Conservation (phyloP, 1,140 invertebrate species). For the Brachystomella parvula region DNA sequence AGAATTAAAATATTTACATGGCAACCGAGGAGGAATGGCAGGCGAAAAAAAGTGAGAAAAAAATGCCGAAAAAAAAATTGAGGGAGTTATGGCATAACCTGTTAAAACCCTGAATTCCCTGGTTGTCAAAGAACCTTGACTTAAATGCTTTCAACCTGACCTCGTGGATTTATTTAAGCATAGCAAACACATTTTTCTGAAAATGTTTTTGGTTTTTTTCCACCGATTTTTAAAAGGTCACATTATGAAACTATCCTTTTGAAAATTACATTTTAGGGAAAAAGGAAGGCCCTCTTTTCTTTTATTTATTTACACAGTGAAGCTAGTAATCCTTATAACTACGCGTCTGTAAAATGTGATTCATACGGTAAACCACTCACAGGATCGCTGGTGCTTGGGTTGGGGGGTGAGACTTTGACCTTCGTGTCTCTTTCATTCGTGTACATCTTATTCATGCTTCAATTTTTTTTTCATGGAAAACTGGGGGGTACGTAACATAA, state of each 20-base stretch:
- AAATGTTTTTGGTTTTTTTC: constrained; percentile 2
- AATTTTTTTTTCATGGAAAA: too few species aligned
- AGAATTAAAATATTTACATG: too few species aligned
- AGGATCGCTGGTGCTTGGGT: not conserved
- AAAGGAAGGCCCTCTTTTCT: not conserved
- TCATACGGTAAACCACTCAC: not conserved
- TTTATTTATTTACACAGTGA: not conserved
- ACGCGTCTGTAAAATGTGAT: not conserved
- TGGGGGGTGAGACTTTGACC: not conserved
- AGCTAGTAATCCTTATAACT: not conserved
- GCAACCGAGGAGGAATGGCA: too few species aligned
- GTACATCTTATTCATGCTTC: not conserved
- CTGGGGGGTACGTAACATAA: too few species aligned
- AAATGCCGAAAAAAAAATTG: too few species aligned
- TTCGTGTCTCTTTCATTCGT: not conserved
- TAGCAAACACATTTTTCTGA: too few species aligned
- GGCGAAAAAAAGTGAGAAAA: too few species aligned
- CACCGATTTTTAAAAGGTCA: not conserved
- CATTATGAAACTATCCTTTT: not conserved
- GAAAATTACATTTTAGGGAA: not conserved
- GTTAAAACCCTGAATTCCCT: too few species aligned
- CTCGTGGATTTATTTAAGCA: too few species aligned
- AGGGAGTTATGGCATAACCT: too few species aligned
- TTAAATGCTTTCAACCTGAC: too few species aligned
- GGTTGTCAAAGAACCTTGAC: too few species aligned